These are phyloP conservation scores for Apis florea DNA, from an alignment of 1,140 invertebrate genomes.

Conservation along the genomic window DNA sequence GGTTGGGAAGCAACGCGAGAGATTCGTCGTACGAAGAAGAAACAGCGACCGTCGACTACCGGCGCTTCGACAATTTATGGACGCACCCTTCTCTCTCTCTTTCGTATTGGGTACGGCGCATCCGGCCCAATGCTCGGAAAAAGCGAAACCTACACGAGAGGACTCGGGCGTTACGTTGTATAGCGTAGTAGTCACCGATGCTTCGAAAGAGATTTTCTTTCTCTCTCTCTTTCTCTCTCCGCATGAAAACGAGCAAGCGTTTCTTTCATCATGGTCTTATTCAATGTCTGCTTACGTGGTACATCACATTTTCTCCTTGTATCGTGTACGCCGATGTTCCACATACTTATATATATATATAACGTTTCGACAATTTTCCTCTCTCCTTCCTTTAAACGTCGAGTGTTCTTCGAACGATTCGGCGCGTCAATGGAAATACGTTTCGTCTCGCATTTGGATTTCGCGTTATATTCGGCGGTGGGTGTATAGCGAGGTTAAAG, in stretches of 20 bases:
- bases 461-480: background rate
- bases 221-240: background rate
- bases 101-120: background rate
- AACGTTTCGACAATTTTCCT: constrained; percentile 17
- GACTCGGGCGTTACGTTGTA: constrained; percentile 40
- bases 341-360: no score
- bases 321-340: background rate
- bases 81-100: constrained; percentile 14
- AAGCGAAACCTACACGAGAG: constrained; percentile 43
- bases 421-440: background rate
- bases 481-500: no score
- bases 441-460: constrained; percentile 3
- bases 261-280: constrained; percentile 36
- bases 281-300: constrained; percentile 30
- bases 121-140: constrained; percentile 35
- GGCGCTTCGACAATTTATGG: constrained; percentile 50
- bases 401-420: no score
- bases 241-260: constrained; percentile 35
- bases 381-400: constrained; percentile 23
- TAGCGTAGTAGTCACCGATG: constrained; percentile 11
- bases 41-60: constrained; percentile 49
- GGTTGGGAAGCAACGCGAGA: constrained; percentile 42
- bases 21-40: constrained; percentile 39
- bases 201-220: constrained; percentile 38
- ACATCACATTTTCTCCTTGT: constrained; percentile 18